Base-by-base conservation (phyloP, 2,888 invertebrate genomes). In the Philopedon plagiatum region DNA sequence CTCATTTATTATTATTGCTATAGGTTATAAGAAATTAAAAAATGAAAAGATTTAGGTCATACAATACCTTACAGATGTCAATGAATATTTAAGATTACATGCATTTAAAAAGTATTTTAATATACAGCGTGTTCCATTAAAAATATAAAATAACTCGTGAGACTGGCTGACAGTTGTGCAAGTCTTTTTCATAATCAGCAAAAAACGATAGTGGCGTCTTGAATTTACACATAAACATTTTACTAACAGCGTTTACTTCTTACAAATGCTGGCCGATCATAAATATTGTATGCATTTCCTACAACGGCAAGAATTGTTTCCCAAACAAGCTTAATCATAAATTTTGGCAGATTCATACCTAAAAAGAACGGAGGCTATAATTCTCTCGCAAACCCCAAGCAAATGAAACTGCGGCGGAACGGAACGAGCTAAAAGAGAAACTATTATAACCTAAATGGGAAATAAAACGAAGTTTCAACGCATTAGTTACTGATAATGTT, bases 401-500 rank as follows among this genome's bases (percentile, higher is more conserved):
- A 67, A 72, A 72, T 72, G 72, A 72, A 67, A 63, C 72, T 63
- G 56, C 46, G 51, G 71, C 60, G 58, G 39, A 57, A 58, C 51
- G 64, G 54, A 54, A 39, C 44, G 46, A 37, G 32, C 57, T 34
- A n/a, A 32, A 41, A 70, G 63, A 57, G 63, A 56, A 70, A 63
- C 29, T 62, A 68, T 37, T 68, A 32, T 29, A 62, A 39, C 26
- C 68, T 29, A 32, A 68, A 68, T 34, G 62, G 54, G 26, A 62
- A 62, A 54, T 68, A 62, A 54, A 61, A 54, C 21, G 29, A 46
- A 15, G 11, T 15, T 29, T 56, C n/a, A 49, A 41, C 15, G 29
- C 23, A 39, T 61, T 61, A 32, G 46, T 54, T 66, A 44, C 51
- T 51, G 29, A 54, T 64, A 44, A 44, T 19, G 19, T 21, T 60